Base-by-base conservation (phyloP, 2,113 vertebrate species). In the Dipodomys stephensi region DNA sequence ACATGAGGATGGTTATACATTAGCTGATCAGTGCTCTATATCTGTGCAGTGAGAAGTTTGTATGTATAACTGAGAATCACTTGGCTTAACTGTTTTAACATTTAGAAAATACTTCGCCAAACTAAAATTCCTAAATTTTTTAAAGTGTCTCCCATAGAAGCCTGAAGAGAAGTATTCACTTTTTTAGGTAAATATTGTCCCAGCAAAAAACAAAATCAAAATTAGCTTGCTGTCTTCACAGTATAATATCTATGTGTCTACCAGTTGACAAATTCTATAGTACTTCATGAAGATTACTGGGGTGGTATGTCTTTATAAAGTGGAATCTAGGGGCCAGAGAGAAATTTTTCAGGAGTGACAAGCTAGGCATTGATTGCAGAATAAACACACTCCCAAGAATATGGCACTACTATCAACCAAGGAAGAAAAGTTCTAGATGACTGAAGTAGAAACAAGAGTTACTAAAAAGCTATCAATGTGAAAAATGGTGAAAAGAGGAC, bases 31-130 rank as follows among this genome's bases (percentile, higher is more conserved):
- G 25, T 35, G 7, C 19, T 78, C n/a, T 69, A n/a, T 85, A 25
- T 78, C 39, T 44, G 65, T 69, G 22, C 4, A 83, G 46, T 13
- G 44, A 71, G 85, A 65, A 30, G 46, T 28, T 27, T 67, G 67
- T 69, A 13, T 67, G 65, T 15, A 46, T 19, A 87, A 81, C 28
- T 57, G 53, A 65, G 16, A 77, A 81, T 62, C 46, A 92, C 49
- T 81, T 88, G 74, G 65, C 64, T 92, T 83, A 44, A 76, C 16
- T 79, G 20, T 39, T 57, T 92, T 86, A 85, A 78, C 28, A 92
- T 74, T 86, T 64, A 94, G 3, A 65, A 82, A 49, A 80, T 57
- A 57, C 15, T 57, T 57, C 71, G 49, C 39, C 28, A 91, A 39
- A 79, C 69, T 73, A 23, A 11, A 67, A 64, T 44, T 94, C 53